A percentile compares a stretch with the other conserved stretches of the same genome.
Conservation (phyloP, 2,797 vertebrate genomes). For the Falco cherrug region DNA sequence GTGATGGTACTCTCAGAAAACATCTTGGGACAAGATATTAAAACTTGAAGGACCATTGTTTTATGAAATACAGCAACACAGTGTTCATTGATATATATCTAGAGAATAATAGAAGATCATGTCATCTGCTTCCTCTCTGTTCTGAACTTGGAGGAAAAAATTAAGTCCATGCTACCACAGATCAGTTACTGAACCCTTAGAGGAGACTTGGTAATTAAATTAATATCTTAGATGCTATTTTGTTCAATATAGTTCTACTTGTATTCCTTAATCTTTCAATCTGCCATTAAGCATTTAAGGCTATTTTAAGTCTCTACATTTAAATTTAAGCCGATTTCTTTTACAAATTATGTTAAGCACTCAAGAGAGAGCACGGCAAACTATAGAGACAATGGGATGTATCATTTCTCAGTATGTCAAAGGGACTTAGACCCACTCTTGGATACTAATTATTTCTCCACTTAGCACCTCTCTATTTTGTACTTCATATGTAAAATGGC, state of each 20-base stretch:
- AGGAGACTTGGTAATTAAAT: constrained; percentile 57
- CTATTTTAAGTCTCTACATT: constrained; percentile 47
- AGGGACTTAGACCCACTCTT: background rate
- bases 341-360: background rate
- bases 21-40: constrained; percentile 6
- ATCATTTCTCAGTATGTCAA: background rate
- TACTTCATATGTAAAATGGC: background rate
- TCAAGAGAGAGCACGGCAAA: background rate
- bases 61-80: constrained; percentile 3
- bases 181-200: constrained; percentile 14
- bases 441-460: background rate
- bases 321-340: constrained; percentile 30
- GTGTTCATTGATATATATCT: constrained; percentile 21
- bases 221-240: constrained; percentile 40
- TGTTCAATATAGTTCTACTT: constrained; percentile 37
- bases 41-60: constrained; percentile 37
- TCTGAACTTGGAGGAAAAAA: constrained; percentile 20
- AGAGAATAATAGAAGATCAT: constrained; percentile 12
- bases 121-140: constrained; percentile 12
- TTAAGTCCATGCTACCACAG: constrained; percentile 5
- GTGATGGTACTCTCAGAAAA: constrained; percentile 6
- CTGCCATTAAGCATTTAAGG: constrained; percentile 54
- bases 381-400: background rate
- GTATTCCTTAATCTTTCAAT: constrained; percentile 47
- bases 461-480: background rate